Evolutionary conservation across 2,797 vertebrate species (phyloP).

Genomic region (Tenualosa thibaudeaui): DNA sequence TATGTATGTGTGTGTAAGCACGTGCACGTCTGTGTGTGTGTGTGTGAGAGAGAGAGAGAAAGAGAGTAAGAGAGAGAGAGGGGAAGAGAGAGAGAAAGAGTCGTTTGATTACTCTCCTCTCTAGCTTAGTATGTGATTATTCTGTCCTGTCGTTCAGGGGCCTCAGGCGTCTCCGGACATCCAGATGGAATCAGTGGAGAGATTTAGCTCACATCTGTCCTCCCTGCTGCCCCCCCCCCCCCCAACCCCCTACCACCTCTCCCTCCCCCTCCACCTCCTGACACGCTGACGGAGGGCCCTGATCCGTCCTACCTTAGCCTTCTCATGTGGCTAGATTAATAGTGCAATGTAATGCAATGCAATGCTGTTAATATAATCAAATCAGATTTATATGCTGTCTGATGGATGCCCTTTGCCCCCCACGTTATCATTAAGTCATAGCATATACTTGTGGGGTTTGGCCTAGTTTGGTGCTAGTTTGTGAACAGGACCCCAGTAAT

Average conservation of each 20-base stretch:
- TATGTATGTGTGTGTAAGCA: neutral
- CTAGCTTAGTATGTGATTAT: slow-evolving; percentile 70
- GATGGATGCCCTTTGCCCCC: neutral
- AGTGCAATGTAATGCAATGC: neutral
- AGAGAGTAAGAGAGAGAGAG: neutral
- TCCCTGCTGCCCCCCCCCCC: slow-evolving; percentile 46
- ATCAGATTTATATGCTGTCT: slow-evolving; percentile 11
- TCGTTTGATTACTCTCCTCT: slow-evolving; percentile 14
- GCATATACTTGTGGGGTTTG: neutral
- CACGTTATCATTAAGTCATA: neutral
- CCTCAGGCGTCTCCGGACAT: slow-evolving; percentile 64
- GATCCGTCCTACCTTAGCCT: neutral
- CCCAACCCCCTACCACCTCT: neutral
- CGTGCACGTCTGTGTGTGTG: neutral
- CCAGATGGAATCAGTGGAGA: slow-evolving; percentile 74
- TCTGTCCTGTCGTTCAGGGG: slow-evolving; percentile 57
- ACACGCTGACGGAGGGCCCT: neutral
- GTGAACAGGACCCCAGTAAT: neutral
- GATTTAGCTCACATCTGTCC: slow-evolving; percentile 76
- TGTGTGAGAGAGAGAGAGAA: neutral
- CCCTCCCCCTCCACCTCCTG: neutral
- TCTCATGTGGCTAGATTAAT: slow-evolving; percentile 9
- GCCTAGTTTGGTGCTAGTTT: neutral
- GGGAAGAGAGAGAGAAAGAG: neutral
- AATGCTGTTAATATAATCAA: neutral